These are phyloP conservation scores for Neoaliturus tenellus DNA, from an alignment of 2,888 invertebrate genomes.

Conservation along the genomic window DNA sequence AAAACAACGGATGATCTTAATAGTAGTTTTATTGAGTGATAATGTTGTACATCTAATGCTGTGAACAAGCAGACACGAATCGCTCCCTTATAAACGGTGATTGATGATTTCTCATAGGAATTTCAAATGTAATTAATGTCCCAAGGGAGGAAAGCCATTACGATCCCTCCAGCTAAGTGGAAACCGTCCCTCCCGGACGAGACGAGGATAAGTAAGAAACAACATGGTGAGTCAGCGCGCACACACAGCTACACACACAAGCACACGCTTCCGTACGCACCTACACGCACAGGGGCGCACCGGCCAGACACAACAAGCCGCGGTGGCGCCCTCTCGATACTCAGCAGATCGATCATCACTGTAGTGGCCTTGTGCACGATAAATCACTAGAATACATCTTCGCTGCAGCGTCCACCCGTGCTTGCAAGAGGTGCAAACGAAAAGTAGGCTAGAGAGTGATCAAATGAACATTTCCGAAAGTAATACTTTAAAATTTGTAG, in stretches of 20 bases:
- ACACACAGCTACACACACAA: not conserved
- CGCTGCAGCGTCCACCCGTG: not conserved
- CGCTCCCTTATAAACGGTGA: not conserved
- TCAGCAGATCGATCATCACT: not conserved
- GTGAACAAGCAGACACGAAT: not conserved
- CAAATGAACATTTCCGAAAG: too few species aligned
- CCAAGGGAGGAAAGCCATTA: not conserved
- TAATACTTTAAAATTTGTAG: too few species aligned
- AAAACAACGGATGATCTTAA: too few species aligned
- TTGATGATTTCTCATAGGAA: constrained; percentile 12
- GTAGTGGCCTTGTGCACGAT: not conserved
- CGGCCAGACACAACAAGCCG: not conserved
- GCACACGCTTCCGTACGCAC: not conserved
- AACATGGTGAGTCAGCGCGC: not conserved
- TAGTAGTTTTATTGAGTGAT: too few species aligned
- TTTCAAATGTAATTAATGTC: constrained; percentile 12
- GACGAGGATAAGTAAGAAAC: not conserved
- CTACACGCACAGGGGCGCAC: not conserved
- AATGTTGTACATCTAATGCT: too few species aligned
- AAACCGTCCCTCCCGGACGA: not conserved
- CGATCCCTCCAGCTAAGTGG: not conserved
- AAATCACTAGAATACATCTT: not conserved
- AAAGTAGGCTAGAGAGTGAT: too few species aligned
- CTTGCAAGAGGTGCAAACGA: too few species aligned
- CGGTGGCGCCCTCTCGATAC: not conserved